These are phyloP conservation scores for Poeciliopsis prolifica DNA, from an alignment of 2,113 vertebrate genomes.

Conservation along the genomic window DNA sequence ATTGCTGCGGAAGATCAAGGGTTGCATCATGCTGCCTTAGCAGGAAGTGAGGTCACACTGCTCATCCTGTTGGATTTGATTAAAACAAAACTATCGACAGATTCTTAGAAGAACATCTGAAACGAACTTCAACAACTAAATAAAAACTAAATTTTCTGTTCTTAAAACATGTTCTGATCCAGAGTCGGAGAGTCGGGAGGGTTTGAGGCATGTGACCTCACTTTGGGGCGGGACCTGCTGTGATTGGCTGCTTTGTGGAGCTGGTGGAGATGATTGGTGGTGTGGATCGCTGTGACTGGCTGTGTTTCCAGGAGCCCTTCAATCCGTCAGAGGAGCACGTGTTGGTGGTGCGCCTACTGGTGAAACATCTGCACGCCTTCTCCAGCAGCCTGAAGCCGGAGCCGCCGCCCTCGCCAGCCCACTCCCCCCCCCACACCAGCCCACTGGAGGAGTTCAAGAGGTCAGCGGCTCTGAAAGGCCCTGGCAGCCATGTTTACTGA, in stretches of 20 bases:
- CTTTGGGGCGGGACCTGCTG: slow-evolving; percentile 19
- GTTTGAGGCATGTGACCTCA: background rate
- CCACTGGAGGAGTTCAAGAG: slow-evolving; percentile 97
- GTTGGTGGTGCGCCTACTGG: slow-evolving; percentile 90
- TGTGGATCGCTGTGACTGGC: slow-evolving; percentile 30
- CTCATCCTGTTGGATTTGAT: background rate
- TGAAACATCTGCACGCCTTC: slow-evolving; percentile 96
- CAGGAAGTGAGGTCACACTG: slow-evolving; percentile 42
- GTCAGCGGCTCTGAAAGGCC: slow-evolving; percentile 63
- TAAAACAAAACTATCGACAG: background rate
- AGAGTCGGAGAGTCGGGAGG: background rate
- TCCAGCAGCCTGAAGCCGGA: slow-evolving; percentile 91
- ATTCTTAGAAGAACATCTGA: background rate
- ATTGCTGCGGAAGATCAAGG: background rate
- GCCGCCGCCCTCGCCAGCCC: slow-evolving; percentile 82
- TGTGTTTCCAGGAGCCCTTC: slow-evolving; percentile 86
- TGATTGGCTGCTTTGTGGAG: slow-evolving; percentile 36
- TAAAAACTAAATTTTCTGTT: background rate
- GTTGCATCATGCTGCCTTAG: background rate
- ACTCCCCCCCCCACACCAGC: slow-evolving; percentile 88
- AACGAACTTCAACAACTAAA: too few relatives aligned
- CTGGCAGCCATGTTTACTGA: too few relatives aligned
- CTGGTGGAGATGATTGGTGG: background rate
- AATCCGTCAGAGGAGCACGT: slow-evolving; percentile 94
- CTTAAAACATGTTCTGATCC: background rate